Percentiles rank a stretch among this genome's conserved stretches.
Conservation (phyloP, 2,888 invertebrate genomes). For the Agriopis aurantiaria region DNA sequence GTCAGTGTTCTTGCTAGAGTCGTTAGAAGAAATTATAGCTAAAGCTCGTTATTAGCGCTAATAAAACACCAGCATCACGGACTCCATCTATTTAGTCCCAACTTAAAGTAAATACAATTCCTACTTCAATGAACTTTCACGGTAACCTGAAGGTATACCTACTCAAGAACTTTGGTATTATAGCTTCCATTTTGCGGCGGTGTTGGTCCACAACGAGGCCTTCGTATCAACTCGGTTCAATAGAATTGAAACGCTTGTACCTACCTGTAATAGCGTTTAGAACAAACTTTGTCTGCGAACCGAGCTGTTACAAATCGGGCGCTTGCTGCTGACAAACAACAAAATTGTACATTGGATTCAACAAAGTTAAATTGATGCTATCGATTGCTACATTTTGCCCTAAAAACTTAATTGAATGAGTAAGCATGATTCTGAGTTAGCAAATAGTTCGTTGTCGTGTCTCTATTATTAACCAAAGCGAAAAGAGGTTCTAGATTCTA, state of each 20-base stretch:
- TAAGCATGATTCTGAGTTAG: conserved; percentile 3
- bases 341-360: conserved; percentile 30
- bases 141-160: too few species aligned
- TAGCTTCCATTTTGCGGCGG: conserved; percentile 20
- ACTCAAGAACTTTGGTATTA: not conserved
- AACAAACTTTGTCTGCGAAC: conserved; percentile 48
- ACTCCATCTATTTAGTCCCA: too few species aligned
- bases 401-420: conserved; percentile 3
- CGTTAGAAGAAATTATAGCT: too few species aligned
- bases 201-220: conserved; percentile 48
- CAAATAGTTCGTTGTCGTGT: not conserved
- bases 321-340: conserved; percentile 29
- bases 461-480: not conserved
- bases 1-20: too few species aligned
- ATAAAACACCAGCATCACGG: too few species aligned
- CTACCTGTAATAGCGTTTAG: conserved; percentile 50
- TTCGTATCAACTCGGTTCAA: conserved; percentile 50
- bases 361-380: conserved; percentile 28
- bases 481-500: too few species aligned
- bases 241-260: conserved; percentile 54
- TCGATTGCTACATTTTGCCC: conserved; percentile 16
- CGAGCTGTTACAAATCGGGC: conserved; percentile 29
- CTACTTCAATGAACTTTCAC: too few species aligned
- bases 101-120: too few species aligned
- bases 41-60: too few species aligned